Evolutionary conservation across 2,797 vertebrate species (phyloP).

Genomic region (Manis pentadactyla): DNA sequence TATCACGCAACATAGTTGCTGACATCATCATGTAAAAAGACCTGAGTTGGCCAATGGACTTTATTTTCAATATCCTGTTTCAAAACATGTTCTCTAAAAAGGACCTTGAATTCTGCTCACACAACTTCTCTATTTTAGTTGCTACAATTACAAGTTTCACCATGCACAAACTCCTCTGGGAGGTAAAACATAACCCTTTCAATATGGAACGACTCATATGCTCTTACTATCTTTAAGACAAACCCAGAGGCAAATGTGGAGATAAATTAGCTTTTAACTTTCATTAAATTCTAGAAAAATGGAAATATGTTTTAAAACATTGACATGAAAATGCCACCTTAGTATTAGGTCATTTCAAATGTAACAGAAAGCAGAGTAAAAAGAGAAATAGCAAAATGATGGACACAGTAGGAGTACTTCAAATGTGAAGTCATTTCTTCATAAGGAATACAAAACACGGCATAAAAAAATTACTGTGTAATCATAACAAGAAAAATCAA

Average conservation of each 20-base stretch:
- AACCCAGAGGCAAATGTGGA: background rate
- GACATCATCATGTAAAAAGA: slow-evolving; percentile 85
- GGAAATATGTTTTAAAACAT: slow-evolving; percentile 10
- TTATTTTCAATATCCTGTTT: slow-evolving; percentile 89
- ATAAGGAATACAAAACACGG: background rate
- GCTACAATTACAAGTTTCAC: slow-evolving; percentile 77
- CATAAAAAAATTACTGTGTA: background rate
- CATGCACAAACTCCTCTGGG: slow-evolving; percentile 37
- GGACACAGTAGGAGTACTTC: background rate
- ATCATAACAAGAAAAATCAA: background rate
- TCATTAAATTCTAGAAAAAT: slow-evolving; percentile 3
- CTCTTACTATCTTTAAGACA: slow-evolving; percentile 1
- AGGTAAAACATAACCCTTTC: slow-evolving; percentile 66
- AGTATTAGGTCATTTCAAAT: background rate
- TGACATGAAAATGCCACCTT: background rate
- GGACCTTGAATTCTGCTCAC: slow-evolving; percentile 71
- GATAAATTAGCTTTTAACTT: background rate
- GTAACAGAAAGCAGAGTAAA: background rate
- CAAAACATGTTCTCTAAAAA: slow-evolving; percentile 80
- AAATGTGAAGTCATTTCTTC: slow-evolving; percentile 49
- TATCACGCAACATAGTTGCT: slow-evolving; percentile 85
- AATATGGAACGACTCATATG: background rate
- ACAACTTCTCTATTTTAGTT: slow-evolving; percentile 68
- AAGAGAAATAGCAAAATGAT: background rate
- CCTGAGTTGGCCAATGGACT: slow-evolving; percentile 83